Evolutionary conservation across 2,888 invertebrate genomes (phyloP).

Genomic region (Lepidochrysops patricia): DNA sequence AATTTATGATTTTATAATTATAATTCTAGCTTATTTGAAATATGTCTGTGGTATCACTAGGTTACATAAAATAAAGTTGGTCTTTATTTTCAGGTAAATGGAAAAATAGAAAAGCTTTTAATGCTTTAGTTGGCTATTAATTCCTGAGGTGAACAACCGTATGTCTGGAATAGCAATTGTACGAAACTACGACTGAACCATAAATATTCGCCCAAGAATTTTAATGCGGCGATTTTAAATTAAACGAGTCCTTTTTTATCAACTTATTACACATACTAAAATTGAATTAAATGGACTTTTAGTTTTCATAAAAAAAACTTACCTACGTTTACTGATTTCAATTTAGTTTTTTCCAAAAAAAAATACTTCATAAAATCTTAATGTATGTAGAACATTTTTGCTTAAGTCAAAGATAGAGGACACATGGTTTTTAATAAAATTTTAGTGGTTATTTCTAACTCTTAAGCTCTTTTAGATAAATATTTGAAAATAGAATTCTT

Average conservation of each 20-base stretch:
- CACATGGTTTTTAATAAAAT: background rate
- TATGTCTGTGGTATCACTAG: background rate
- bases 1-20: no score
- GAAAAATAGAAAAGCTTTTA: conserved; percentile 5
- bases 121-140: conserved; percentile 53
- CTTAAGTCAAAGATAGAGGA: conserved; percentile 33
- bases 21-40: no score
- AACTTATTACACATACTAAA: no score
- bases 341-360: no score
- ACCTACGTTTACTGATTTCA: no score
- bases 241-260: no score
- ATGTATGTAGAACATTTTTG: no score
- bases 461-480: background rate
- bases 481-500: background rate
- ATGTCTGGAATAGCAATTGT: conserved; percentile 65
- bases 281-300: no score
- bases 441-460: no score
- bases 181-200: conserved; percentile 6
- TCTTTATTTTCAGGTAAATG: conserved; percentile 2
- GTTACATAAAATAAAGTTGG: background rate
- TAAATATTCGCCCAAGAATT: conserved; percentile 15
- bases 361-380: no score
- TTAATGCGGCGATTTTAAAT: conserved; percentile 14
- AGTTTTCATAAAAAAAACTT: no score
- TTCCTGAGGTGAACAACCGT: conserved; percentile 63